Conservation (phyloP, 2,888 invertebrate genomes). For the Auanema freiburgensis region DNA sequence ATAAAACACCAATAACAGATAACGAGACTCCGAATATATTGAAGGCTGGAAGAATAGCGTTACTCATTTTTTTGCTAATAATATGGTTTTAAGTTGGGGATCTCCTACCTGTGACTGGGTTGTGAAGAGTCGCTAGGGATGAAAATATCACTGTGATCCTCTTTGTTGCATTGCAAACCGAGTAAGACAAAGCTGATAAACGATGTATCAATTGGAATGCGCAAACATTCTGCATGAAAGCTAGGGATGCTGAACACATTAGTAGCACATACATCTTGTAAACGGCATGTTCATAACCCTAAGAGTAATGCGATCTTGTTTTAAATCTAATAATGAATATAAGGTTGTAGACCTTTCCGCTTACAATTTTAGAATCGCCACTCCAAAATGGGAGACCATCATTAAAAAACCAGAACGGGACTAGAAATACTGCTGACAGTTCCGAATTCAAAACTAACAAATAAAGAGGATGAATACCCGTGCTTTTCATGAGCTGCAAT, state of each 20-base stretch:
- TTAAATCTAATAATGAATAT: too few species aligned
- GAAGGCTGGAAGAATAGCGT: slow-evolving; percentile 68
- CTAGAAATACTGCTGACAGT: slow-evolving; percentile 72
- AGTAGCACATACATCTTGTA: not conserved
- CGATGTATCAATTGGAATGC: slow-evolving; percentile 87
- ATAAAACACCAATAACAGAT: slow-evolving; percentile 85
- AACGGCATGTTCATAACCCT: slow-evolving; percentile 13
- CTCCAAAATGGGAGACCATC: slow-evolving; percentile 69
- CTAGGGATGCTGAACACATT: slow-evolving; percentile 69
- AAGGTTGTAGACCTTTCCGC: too few species aligned
- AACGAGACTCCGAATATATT: slow-evolving; percentile 82
- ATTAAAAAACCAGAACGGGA: slow-evolving; percentile 80
- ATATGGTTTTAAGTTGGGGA: not conserved
- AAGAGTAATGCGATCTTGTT: too few species aligned
- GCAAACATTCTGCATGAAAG: slow-evolving; percentile 90
- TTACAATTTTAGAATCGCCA: too few species aligned
- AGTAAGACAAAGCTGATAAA: slow-evolving; percentile 90
- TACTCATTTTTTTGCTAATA: not conserved
- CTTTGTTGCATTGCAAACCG: slow-evolving; percentile 92
- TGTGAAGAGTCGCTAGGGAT: slow-evolving; percentile 82
- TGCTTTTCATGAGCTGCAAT: slow-evolving; percentile 79
- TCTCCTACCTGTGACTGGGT: slow-evolving; percentile 82
- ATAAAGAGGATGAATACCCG: slow-evolving; percentile 85
- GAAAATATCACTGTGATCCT: slow-evolving; percentile 81
- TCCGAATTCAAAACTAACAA: slow-evolving; percentile 80